Conservation (phyloP, 2,797 vertebrate species). For the Periophthalmus magnuspinnatus region DNA sequence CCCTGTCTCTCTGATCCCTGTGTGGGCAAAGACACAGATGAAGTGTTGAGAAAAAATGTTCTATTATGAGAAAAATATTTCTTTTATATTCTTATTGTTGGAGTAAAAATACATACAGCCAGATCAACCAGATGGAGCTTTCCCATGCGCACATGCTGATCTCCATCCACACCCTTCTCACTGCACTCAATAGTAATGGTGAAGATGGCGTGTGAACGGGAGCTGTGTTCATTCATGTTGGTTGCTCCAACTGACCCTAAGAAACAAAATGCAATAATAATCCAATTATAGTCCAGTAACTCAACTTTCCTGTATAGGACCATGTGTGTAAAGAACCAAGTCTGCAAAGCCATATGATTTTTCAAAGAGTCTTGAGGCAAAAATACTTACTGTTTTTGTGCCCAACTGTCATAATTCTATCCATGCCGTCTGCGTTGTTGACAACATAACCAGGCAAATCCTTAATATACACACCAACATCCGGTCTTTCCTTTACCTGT, state of each 20-base stretch:
- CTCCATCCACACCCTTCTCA: conserved; percentile 93
- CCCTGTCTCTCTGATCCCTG: conserved; percentile 97
- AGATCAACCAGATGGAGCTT: conserved; percentile 97
- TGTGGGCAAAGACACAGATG: background rate
- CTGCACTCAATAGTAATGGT: conserved; percentile 99
- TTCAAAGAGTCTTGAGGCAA: background rate
- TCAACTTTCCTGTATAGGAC: background rate
- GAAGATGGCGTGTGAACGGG: conserved; percentile 97
- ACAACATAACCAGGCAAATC: conserved; percentile 96
- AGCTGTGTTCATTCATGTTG: conserved; percentile 99
- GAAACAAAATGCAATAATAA: conserved; percentile 8
- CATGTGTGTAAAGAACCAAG: background rate
- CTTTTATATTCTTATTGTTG: background rate
- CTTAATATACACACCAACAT: conserved; percentile 98
- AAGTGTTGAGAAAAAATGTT: background rate
- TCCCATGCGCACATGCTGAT: conserved; percentile 97
- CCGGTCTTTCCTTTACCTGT: conserved; percentile 98
- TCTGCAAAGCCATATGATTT: too few relatives aligned
- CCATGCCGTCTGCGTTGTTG: conserved; percentile 99
- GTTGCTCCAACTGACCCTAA: conserved; percentile 95
- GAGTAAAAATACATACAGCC: conserved; percentile 79
- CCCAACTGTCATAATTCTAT: conserved; percentile 97
- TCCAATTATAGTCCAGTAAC: background rate
- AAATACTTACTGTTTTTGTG: conserved; percentile 93
- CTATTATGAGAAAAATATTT: background rate